Evolutionary conservation across 2,113 vertebrate genomes (phyloP).

Genomic region (Vulpes ferrilata): DNA sequence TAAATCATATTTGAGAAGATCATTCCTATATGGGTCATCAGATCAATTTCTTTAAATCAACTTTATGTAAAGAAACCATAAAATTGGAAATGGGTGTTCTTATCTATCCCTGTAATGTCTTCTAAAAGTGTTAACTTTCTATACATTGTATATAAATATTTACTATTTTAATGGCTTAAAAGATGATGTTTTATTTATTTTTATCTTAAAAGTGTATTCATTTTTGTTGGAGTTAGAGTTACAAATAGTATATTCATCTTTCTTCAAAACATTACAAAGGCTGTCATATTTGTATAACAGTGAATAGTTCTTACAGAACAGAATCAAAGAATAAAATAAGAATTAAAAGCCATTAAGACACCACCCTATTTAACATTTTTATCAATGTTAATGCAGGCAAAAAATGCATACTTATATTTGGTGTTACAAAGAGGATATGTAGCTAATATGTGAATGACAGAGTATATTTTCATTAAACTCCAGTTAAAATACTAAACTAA

Average conservation of each 20-base stretch:
- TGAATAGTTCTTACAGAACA: background rate
- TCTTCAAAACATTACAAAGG: background rate
- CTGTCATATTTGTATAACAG: background rate
- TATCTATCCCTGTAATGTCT: background rate
- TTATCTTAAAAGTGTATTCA: conserved; percentile 24
- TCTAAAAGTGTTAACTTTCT: background rate
- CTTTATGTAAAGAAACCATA: background rate
- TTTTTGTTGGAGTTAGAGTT: background rate
- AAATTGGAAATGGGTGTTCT: conserved; percentile 29
- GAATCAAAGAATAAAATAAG: background rate
- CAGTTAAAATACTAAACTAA: conserved; percentile 14
- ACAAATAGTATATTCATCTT: background rate
- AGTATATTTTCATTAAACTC: background rate
- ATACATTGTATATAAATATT: background rate
- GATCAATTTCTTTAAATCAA: background rate
- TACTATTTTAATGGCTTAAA: conserved; percentile 11
- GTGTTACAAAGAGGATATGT: background rate
- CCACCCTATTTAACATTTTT: background rate
- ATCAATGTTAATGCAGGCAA: background rate
- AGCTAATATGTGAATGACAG: background rate
- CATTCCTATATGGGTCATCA: background rate
- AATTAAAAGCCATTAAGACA: background rate
- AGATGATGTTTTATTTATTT: background rate
- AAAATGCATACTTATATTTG: background rate
- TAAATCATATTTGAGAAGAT: conserved; percentile 13